phyloP scores from a whole-genome alignment of 2,113 vertebrate species.

The Pituophis catenifer region DNA sequence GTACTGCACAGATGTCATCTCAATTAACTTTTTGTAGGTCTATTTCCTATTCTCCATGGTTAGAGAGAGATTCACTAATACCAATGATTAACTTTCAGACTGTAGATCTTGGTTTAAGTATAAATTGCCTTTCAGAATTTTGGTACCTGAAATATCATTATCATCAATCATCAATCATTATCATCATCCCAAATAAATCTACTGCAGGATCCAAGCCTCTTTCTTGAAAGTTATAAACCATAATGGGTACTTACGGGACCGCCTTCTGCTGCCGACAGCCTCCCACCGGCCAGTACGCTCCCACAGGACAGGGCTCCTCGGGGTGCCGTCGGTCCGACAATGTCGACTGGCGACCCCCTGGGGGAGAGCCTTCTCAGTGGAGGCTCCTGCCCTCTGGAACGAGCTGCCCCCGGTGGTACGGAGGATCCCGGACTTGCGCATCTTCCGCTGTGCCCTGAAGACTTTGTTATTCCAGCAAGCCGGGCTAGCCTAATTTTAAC shows the following conservation, averaged over 20 bases:
- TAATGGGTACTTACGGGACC: neutral
- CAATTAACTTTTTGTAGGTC: neutral
- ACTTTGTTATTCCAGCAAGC: too few species aligned
- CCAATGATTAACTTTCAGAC: neutral
- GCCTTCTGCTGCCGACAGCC: too few species aligned
- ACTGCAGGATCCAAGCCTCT: neutral
- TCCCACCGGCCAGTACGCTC: too few species aligned
- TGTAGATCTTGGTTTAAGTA: neutral
- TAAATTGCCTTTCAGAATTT: neutral
- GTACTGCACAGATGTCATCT: neutral
- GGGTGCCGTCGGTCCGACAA: too few species aligned
- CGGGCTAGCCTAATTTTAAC: too few species aligned
- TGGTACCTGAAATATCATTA: neutral
- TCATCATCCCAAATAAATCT: neutral
- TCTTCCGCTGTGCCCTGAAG: too few species aligned
- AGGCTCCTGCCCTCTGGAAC: too few species aligned
- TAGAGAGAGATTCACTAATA: neutral
- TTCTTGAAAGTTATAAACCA: neutral
- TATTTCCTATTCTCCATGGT: neutral
- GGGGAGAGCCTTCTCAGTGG: too few species aligned
- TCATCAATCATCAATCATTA: neutral
- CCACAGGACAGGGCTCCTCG: too few species aligned
- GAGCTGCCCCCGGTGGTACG: too few species aligned
- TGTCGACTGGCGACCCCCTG: too few species aligned
- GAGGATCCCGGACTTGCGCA: too few species aligned